phyloP scores from a whole-genome alignment of 2,797 vertebrate species.

The Cheirogaleus major region DNA sequence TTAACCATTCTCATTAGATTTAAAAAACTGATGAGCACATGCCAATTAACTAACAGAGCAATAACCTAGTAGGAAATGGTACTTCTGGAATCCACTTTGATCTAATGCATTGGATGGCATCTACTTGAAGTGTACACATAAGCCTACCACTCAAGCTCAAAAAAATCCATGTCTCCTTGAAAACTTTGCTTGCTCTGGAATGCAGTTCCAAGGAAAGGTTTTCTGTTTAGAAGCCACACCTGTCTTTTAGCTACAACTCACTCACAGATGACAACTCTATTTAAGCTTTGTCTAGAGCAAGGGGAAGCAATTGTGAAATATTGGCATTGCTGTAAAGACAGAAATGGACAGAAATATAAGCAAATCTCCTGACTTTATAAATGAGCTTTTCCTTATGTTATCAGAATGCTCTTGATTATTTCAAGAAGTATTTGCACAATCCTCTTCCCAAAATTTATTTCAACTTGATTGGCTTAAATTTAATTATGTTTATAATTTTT shows the following conservation, averaged over 20 bases:
- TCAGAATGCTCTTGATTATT: constrained; percentile 28
- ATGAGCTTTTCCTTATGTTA: constrained; percentile 20
- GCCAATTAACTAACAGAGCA: background rate
- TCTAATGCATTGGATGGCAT: background rate
- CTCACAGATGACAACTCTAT: background rate
- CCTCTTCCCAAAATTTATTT: constrained; percentile 39
- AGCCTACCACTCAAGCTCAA: constrained; percentile 5
- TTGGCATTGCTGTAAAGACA: background rate
- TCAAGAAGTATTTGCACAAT: constrained; percentile 36
- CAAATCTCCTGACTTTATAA: background rate
- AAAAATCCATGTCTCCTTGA: background rate
- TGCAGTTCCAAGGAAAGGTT: background rate
- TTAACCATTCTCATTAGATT: constrained; percentile 17
- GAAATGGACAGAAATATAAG: background rate
- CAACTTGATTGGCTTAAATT: constrained; percentile 48
- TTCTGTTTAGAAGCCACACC: background rate
- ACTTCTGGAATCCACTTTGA: background rate
- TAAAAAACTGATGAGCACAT: background rate
- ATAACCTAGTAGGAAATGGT: background rate
- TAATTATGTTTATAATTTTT: constrained; percentile 55
- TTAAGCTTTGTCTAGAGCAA: background rate
- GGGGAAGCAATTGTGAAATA: background rate
- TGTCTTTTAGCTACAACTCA: constrained; percentile 16
- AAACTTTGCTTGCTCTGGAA: background rate
- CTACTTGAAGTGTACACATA: background rate